phyloP scores from a whole-genome alignment of 2,113 vertebrate genomes.

The Rhinolophus sinicus region DNA sequence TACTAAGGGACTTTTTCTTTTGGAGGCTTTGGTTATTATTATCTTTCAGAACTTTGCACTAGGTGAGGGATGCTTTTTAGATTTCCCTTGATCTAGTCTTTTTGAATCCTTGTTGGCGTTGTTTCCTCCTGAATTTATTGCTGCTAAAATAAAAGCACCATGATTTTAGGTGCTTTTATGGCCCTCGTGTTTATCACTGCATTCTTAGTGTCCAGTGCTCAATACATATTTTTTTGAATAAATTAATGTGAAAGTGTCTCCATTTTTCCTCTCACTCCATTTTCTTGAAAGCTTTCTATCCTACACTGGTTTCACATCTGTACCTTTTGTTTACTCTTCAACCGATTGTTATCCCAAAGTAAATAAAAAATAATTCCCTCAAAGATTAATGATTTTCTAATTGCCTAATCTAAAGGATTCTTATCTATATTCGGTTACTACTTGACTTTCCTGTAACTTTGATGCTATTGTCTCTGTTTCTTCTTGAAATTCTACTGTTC shows the following conservation, averaged over 20 bases:
- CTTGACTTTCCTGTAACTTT: slow-evolving; percentile 54
- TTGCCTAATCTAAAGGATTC: not conserved
- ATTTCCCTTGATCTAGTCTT: slow-evolving; percentile 7
- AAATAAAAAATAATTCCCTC: slow-evolving; percentile 40
- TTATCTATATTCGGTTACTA: not conserved
- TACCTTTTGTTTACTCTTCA: slow-evolving; percentile 41
- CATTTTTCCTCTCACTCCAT: not conserved
- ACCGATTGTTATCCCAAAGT: slow-evolving; percentile 1
- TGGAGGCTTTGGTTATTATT: not conserved
- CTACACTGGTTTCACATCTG: not conserved
- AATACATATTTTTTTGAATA: slow-evolving; percentile 6
- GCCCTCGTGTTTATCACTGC: not conserved
- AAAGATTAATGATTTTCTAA: slow-evolving; percentile 43
- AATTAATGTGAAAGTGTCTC: not conserved
- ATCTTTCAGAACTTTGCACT: not conserved
- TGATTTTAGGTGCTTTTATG: not conserved
- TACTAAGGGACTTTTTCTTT: not conserved
- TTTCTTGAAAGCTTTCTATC: slow-evolving; percentile 28
- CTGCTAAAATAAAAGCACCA: slow-evolving; percentile 14
- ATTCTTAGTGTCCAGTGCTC: not conserved
- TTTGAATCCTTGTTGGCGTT: not conserved
- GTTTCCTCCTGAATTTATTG: slow-evolving; percentile 42
- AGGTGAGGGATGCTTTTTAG: not conserved
- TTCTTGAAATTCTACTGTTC: slow-evolving; percentile 34
- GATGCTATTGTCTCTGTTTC: not conserved